These are phyloP conservation scores for Arnoldichthys spilopterus DNA, from an alignment of 2,797 vertebrate species.

Conservation along the genomic window DNA sequence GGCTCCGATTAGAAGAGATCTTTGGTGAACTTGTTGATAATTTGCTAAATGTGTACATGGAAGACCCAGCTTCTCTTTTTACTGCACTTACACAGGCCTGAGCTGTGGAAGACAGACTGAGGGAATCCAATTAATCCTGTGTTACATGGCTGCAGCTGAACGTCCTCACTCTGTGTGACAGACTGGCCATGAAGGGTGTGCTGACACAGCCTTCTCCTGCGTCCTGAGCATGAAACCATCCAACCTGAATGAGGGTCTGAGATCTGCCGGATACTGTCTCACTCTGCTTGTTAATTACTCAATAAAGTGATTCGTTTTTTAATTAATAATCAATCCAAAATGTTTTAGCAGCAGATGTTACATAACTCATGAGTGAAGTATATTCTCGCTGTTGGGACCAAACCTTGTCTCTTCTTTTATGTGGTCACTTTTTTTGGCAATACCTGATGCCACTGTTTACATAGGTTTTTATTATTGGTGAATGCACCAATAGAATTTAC, in stretches of 20 bases:
- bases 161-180: constrained; percentile 30
- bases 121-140: constrained; percentile 43
- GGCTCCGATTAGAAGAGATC: constrained; percentile 35
- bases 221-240: constrained; percentile 10
- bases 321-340: neutral
- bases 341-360: neutral
- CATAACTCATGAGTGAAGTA: neutral
- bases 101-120: constrained; percentile 2
- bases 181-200: constrained; percentile 16
- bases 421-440: too few species aligned
- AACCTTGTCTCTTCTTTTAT: too few species aligned
- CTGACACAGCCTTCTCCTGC: constrained; percentile 3
- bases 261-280: constrained; percentile 9
- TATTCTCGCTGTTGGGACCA: neutral
- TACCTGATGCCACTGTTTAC: too few species aligned
- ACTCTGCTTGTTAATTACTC: neutral
- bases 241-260: constrained; percentile 1
- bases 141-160: constrained; percentile 26
- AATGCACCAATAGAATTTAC: too few species aligned
- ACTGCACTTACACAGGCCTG: neutral
- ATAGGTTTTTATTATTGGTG: too few species aligned
- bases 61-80: constrained; percentile 2
- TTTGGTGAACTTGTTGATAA: constrained; percentile 25
- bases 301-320: neutral
- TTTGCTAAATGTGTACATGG: neutral